phyloP scores from a whole-genome alignment of 2,888 invertebrate species.

The Phania funesta region DNA sequence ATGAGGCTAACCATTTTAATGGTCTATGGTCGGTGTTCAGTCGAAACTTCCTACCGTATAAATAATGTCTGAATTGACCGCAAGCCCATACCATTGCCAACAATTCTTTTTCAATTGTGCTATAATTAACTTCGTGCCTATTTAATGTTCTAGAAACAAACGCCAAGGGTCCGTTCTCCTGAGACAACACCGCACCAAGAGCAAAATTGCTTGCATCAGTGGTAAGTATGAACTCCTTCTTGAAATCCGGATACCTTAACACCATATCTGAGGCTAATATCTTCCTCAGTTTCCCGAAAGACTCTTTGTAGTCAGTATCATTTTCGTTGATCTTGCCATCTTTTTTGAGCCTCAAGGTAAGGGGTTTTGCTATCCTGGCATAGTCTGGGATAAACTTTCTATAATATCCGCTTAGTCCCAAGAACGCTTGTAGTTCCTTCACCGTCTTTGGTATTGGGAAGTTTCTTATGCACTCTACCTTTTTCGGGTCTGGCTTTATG shows the following conservation, averaged over 20 bases:
- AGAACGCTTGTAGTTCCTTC: neutral
- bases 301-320: neutral
- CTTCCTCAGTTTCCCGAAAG: neutral
- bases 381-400: neutral
- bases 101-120: conserved; percentile 1
- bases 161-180: neutral
- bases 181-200: neutral
- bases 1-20: neutral
- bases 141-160: conserved; percentile 7
- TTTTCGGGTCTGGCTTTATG: neutral
- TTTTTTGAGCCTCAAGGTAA: neutral
- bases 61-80: neutral
- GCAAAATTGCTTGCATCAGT: neutral
- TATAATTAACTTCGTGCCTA: conserved; percentile 7
- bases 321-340: conserved; percentile 10
- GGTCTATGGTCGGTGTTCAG: neutral
- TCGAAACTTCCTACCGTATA: neutral
- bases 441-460: neutral
- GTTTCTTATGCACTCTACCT: neutral
- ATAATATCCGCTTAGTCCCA: neutral
- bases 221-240: neutral
- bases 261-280: conserved; percentile 7
- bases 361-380: conserved; percentile 4
- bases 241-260: neutral
- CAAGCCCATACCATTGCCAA: conserved; percentile 7